These are phyloP conservation scores for Chironomus riparius DNA, from an alignment of 2,888 invertebrate species.

Conservation along the genomic window DNA sequence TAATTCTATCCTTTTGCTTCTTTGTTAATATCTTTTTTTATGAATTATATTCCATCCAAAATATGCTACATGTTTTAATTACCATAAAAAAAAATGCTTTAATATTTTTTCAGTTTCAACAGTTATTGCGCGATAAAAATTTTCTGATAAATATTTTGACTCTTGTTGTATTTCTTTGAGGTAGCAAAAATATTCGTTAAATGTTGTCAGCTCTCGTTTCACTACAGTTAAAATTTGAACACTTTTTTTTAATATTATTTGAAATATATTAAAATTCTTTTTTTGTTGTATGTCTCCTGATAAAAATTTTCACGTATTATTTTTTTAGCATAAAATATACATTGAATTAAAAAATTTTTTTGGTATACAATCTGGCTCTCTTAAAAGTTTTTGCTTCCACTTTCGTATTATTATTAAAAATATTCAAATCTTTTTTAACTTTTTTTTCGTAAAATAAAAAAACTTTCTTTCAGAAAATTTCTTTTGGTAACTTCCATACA, in stretches of 20 bases:
- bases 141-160: neutral
- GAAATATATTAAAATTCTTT: neutral
- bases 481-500: conserved; percentile 4
- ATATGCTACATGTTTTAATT: neutral
- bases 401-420: neutral
- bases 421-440: conserved; percentile 3
- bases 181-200: neutral
- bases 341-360: neutral
- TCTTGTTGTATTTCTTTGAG: neutral
- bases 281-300: conserved; percentile 2
- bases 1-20: neutral
- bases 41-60: neutral
- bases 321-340: conserved; percentile 12
- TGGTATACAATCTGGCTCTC: neutral
- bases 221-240: conserved; percentile 13
- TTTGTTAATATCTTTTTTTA: neutral
- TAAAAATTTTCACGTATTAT: conserved; percentile 9
- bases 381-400: neutral
- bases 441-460: neutral
- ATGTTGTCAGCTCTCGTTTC: neutral
- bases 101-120: neutral
- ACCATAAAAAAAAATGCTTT: neutral
- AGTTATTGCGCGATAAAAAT: neutral
- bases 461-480: neutral
- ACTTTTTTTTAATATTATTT: conserved; percentile 5